These are phyloP conservation scores for Luperina nickerlii DNA, from an alignment of 2,888 invertebrate genomes.

Conservation along the genomic window DNA sequence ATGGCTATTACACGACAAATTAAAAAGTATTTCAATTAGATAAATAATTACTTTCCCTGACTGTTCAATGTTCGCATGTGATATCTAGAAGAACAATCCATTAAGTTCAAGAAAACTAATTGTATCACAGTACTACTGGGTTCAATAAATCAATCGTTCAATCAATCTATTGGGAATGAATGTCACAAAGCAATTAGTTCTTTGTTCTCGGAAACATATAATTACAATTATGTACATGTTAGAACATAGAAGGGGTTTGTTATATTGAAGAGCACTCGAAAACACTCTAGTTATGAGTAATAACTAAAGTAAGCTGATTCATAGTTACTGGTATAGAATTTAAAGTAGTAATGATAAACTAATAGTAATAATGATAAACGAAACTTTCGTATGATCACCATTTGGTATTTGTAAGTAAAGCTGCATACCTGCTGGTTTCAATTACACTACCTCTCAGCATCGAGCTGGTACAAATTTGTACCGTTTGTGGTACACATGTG, in stretches of 20 bases:
- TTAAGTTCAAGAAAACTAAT: slow-evolving; percentile 1
- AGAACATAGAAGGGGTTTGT: slow-evolving; percentile 10
- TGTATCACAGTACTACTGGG: background rate
- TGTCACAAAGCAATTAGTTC: slow-evolving; percentile 50
- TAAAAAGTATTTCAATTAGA: background rate
- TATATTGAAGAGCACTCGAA: slow-evolving; percentile 13
- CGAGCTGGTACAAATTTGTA: no score
- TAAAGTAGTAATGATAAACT: background rate
- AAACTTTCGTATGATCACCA: background rate
- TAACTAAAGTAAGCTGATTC: slow-evolving; percentile 9
- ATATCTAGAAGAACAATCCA: background rate
- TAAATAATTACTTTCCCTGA: background rate
- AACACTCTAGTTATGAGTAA: background rate
- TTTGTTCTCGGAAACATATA: slow-evolving; percentile 40
- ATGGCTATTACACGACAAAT: no score
- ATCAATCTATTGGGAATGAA: slow-evolving; percentile 8
- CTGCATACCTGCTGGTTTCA: no score
- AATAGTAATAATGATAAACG: background rate
- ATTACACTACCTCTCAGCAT: no score
- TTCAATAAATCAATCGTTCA: slow-evolving; percentile 23
- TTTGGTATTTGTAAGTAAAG: no score
- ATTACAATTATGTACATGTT: slow-evolving; percentile 34
- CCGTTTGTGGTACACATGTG: no score
- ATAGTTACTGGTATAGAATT: background rate
- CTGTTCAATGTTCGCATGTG: background rate